Base-by-base conservation (phyloP, 2,797 vertebrate species). In the Crocodylus rhombifer region DNA sequence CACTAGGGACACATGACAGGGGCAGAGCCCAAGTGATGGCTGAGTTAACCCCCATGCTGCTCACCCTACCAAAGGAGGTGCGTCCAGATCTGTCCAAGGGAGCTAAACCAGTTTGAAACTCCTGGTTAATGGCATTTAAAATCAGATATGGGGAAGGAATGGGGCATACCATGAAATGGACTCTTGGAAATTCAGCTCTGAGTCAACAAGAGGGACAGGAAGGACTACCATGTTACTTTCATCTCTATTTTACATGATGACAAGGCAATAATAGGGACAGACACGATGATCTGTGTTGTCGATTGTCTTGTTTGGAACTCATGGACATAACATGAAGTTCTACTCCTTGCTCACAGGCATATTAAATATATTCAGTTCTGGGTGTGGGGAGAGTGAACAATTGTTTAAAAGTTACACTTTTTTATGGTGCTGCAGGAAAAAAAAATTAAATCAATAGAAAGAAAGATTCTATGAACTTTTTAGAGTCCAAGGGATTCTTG, bases 341-440 rank as follows among this genome's bases (percentile, higher is more conserved):
- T 64, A 15, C 63, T 25, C 5, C 23, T 64, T 64, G 28, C 63
- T 64, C 62, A 26, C 85, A 36, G 86, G 77, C 58, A 91, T 33
- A 85, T 87, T 79, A 79, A 51, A 64, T 23, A 75, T 63, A 94
- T 91, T 88, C 86, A 92, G 77, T 33, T 84, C 79, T 71, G 89
- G 71, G 57, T 90, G 23, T 6, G 23, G 75, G 82, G 85, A 74
- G 80, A 88, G 56, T 4, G 63, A 14, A 8, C 61, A 26, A 81
- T 11, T 62, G 23, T 65, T 89, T 58, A n/a, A 36, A 86, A 78
- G 11, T 2, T 17, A 65, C 42, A 10, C 0, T 42, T 71, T 77
- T 77, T 71, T 87, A 85, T 1, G 55, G n/a, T 4, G 17, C 57
- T 86, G 79, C 73, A 62, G 87, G 90, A 36, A 36, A 36, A 36